Conservation (phyloP, 1,140 invertebrate species). For the Mactra quadrangularis region DNA sequence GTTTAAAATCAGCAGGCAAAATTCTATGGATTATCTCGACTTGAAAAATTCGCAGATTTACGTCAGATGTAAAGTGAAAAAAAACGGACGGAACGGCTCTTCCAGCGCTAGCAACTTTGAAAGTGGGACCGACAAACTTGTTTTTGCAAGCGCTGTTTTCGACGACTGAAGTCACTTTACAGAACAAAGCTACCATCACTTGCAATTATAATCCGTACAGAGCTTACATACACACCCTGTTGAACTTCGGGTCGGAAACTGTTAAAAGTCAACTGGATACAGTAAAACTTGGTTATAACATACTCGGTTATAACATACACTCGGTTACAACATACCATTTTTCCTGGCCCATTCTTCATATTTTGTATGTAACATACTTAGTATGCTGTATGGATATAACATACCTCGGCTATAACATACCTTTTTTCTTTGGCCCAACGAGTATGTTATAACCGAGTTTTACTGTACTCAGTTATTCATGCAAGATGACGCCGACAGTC, state of each 20-base stretch:
- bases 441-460: no score
- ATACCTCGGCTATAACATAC: no score
- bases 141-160: constrained; percentile 32
- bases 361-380: no score
- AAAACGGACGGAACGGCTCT: constrained; percentile 16
- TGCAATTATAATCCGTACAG: constrained; percentile 21
- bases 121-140: constrained; percentile 17
- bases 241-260: constrained; percentile 24
- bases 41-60: constrained; percentile 16
- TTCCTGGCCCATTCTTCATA: no score
- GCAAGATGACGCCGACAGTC: neutral
- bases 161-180: constrained; percentile 6
- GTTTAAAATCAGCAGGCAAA: constrained; percentile 48
- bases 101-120: no score
- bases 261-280: neutral
- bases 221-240: constrained; percentile 7
- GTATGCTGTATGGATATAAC: no score
- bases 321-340: no score
- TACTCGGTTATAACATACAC: no score
- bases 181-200: constrained; percentile 17
- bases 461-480: no score
- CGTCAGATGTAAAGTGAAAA: constrained; percentile 43
- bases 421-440: no score
- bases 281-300: no score
- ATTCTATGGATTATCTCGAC: constrained; percentile 31